phyloP scores from a whole-genome alignment of 2,113 vertebrate species.

The Perccottus glenii region DNA sequence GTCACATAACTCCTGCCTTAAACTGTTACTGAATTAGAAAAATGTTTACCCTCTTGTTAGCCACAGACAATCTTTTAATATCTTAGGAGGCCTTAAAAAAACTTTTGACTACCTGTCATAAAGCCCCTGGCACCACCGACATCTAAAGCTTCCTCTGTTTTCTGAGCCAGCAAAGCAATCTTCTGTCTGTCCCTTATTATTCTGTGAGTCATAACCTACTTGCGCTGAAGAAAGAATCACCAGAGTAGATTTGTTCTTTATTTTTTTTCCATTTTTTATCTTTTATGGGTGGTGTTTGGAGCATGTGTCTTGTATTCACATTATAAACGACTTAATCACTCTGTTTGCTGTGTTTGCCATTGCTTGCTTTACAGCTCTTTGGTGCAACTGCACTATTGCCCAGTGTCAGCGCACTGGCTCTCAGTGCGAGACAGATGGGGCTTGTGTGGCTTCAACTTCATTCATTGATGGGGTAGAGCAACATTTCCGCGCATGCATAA shows the following conservation, averaged over 20 bases:
- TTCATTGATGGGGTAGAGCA: slow-evolving; percentile 85
- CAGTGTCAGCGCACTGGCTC: slow-evolving; percentile 87
- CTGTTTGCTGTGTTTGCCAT: not conserved
- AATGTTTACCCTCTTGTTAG: not conserved
- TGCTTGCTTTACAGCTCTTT: slow-evolving; percentile 78
- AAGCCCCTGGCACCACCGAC: slow-evolving; percentile 22
- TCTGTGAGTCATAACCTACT: not conserved
- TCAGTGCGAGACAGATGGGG: slow-evolving; percentile 92
- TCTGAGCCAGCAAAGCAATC: not conserved
- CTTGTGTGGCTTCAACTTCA: slow-evolving; percentile 92
- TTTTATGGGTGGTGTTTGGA: too few relatives aligned
- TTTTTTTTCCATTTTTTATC: too few relatives aligned
- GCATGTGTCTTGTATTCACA: not conserved
- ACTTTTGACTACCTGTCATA: slow-evolving; percentile 7
- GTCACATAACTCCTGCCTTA: slow-evolving; percentile 10
- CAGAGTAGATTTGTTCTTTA: too few relatives aligned
- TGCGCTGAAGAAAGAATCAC: not conserved
- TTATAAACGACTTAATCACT: not conserved
- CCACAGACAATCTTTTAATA: slow-evolving; percentile 12
- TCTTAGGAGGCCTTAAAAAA: not conserved
- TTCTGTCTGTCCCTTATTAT: slow-evolving; percentile 4
- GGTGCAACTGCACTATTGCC: slow-evolving; percentile 85
- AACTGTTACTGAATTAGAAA: not conserved
- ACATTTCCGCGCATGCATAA: slow-evolving; percentile 88
- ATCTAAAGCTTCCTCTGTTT: slow-evolving; percentile 22